Evolutionary conservation across 1,140 invertebrate species (phyloP).

Genomic region (Drosophila pseudoananassae): DNA sequence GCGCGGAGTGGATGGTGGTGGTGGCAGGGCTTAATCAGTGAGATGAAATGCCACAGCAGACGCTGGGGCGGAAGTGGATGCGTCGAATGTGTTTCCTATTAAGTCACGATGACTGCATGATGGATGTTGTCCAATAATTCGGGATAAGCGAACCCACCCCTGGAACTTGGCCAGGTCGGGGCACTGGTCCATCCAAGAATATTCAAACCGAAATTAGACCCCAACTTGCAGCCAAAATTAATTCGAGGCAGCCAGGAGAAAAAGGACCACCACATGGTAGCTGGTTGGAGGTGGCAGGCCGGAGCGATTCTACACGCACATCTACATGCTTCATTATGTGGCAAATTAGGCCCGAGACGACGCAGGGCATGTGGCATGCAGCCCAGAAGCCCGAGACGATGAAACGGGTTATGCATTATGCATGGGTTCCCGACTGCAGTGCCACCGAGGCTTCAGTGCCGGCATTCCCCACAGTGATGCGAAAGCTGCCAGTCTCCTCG

Average conservation of each 20-base stretch:
- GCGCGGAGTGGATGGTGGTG: background rate
- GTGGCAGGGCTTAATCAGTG: conserved; percentile 17
- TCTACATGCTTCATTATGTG: conserved; percentile 78
- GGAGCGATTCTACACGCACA: conserved; percentile 37
- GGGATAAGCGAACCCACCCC: conserved; percentile 13
- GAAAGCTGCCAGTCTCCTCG: background rate
- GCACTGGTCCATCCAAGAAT: background rate
- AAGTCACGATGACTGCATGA: conserved; percentile 13
- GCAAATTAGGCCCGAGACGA: conserved; percentile 75
- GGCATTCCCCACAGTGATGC: conserved; percentile 62
- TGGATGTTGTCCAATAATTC: conserved; percentile 47
- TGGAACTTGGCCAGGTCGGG: background rate
- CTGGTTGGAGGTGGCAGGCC: conserved; percentile 1
- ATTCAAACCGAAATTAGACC: conserved; percentile 36
- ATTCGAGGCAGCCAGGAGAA: conserved; percentile 44
- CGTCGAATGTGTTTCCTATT: conserved; percentile 23
- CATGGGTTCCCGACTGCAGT: conserved; percentile 66
- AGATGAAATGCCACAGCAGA: conserved; percentile 43
- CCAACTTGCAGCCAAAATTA: conserved; percentile 18
- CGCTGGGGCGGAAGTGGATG: conserved; percentile 20
- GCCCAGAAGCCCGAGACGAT: conserved; percentile 50
- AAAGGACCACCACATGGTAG: conserved; percentile 3
- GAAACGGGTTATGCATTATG: conserved; percentile 80
- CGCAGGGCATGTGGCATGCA: conserved; percentile 6
- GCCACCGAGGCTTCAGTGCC: conserved; percentile 40